These are phyloP conservation scores for Coracopsis vasa DNA, from an alignment of 2,113 vertebrate species.

Conservation along the genomic window DNA sequence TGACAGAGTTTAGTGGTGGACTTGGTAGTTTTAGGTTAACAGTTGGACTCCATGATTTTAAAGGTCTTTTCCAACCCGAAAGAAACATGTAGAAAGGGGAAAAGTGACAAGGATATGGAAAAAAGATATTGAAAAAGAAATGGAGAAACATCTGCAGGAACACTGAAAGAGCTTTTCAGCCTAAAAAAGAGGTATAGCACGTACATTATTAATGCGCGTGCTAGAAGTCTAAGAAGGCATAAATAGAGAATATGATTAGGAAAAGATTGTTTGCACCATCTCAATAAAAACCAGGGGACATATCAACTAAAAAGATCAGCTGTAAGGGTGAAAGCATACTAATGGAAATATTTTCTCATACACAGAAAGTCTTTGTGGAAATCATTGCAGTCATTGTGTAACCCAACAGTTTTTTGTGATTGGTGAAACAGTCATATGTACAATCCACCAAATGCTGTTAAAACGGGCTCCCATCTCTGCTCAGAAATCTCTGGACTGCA, in stretches of 20 bases:
- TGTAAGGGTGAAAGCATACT: not conserved
- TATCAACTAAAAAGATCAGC: not conserved
- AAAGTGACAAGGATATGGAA: not conserved
- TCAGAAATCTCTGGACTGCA: not conserved
- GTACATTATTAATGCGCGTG: not conserved
- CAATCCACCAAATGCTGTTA: not conserved
- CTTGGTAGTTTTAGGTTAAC: not conserved
- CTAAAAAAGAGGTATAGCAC: not conserved
- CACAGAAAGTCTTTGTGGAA: not conserved
- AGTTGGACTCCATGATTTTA: not conserved
- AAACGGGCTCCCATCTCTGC: not conserved
- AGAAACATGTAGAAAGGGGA: not conserved
- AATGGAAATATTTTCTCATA: rapidly evolving
- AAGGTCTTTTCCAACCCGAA: not conserved
- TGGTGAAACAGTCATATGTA: not conserved
- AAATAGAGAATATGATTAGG: not conserved
- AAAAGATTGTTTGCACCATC: not conserved
- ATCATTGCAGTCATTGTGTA: not conserved
- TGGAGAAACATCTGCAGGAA: not conserved
- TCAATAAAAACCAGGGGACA: not conserved
- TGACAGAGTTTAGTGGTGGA: not conserved
- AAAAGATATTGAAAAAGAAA: not conserved
- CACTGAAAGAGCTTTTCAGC: not conserved
- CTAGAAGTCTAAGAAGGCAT: not conserved
- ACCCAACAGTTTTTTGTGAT: not conserved